A percentile compares a stretch with the other conserved stretches of the same genome.
Evolutionary conservation across 2,888 invertebrate species (phyloP).

Genomic region (Camponotus fellah): DNA sequence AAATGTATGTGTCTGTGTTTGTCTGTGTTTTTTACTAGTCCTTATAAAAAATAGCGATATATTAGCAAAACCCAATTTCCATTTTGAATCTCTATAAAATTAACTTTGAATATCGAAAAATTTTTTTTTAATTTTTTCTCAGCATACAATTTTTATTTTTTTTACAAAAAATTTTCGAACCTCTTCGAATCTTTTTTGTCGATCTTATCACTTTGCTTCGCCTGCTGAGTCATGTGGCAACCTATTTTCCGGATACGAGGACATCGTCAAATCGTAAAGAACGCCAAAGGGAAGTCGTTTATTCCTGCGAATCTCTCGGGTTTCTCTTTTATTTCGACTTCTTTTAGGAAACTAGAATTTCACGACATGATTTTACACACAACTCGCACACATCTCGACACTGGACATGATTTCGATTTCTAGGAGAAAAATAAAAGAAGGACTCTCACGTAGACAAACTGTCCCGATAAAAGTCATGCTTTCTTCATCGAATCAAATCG

Average conservation of each 20-base stretch:
- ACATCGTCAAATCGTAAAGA: constrained; percentile 2
- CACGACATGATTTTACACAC: too few relatives aligned
- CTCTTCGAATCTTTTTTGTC: constrained; percentile 3
- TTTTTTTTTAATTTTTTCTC: too few relatives aligned
- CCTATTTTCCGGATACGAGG: background rate
- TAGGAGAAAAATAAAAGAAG: background rate
- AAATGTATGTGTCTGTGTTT: too few relatives aligned
- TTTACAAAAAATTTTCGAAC: background rate
- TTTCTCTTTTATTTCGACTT: background rate
- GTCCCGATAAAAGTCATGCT: background rate
- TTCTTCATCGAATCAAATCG: constrained; percentile 15
- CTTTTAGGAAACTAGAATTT: constrained; percentile 17
- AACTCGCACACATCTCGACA: background rate
- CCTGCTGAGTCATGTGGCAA: constrained; percentile 7
- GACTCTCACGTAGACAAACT: background rate
- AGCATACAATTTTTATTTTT: too few relatives aligned
- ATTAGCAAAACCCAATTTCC: constrained; percentile 3
- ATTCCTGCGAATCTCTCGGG: background rate
- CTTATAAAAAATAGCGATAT: background rate
- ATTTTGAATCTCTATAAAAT: background rate
- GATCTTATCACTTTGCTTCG: background rate
- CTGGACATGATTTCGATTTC: background rate
- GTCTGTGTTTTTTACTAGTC: too few relatives aligned
- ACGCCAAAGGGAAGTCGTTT: background rate
- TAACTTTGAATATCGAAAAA: constrained; percentile 21